A percentile compares a stretch with the other conserved stretches of the same genome.
phyloP scores from a whole-genome alignment of 2,888 invertebrate species.

The Lasioglossum lativentre region DNA sequence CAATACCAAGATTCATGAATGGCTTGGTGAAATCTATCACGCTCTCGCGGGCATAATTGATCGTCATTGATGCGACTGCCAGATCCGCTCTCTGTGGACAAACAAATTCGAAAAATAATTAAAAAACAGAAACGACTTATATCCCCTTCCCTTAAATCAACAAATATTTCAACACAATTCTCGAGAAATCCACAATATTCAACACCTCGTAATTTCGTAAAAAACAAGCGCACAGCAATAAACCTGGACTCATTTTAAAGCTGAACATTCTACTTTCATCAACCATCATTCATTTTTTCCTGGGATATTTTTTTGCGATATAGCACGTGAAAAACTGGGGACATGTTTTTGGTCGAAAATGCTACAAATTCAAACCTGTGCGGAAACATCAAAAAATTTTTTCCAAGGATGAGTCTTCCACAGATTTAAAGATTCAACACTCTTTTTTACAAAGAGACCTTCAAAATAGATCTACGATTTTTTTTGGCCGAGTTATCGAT shows the following conservation, averaged over 20 bases:
- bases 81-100: slow-evolving; percentile 94
- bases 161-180: background rate
- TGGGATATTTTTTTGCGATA: too few species aligned
- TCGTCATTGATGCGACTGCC: slow-evolving; percentile 98
- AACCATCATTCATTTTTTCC: background rate
- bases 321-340: fast-evolving
- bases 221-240: background rate
- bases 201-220: background rate
- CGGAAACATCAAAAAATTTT: too few species aligned
- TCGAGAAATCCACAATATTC: background rate
- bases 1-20: slow-evolving; percentile 98
- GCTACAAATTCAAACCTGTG: background rate
- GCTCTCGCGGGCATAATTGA: slow-evolving; percentile 97
- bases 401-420: too few species aligned
- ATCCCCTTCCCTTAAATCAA: too few species aligned
- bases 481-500: too few species aligned
- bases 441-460: too few species aligned
- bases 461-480: too few species aligned
- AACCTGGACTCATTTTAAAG: background rate
- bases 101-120: background rate
- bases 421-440: too few species aligned
- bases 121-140: background rate
- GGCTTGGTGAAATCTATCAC: slow-evolving; percentile 99
- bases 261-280: background rate
- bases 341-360: background rate